phyloP scores from a whole-genome alignment of 2,113 vertebrate species.

The Petrocephalus zakoni region DNA sequence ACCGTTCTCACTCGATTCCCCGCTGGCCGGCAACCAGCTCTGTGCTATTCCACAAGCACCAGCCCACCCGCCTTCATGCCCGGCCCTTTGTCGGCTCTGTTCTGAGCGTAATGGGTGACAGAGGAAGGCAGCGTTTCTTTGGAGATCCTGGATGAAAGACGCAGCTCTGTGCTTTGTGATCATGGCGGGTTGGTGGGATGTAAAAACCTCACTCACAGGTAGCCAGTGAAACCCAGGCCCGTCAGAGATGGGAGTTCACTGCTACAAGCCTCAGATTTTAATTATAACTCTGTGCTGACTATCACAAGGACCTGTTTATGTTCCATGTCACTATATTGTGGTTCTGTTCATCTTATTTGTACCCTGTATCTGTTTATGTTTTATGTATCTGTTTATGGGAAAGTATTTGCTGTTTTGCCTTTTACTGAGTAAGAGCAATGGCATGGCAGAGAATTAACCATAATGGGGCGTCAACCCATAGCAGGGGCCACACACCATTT shows the following conservation, averaged over 20 bases:
- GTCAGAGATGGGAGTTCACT: background rate
- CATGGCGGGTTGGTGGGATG: background rate
- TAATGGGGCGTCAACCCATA: background rate
- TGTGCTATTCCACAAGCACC: background rate
- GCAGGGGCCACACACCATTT: background rate
- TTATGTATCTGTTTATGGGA: background rate
- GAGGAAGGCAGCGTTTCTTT: background rate
- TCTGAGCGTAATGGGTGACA: background rate
- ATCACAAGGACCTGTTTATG: background rate
- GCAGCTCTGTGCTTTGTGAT: background rate
- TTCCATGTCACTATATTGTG: background rate
- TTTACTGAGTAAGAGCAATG: background rate
- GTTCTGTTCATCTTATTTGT: background rate
- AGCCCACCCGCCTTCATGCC: background rate
- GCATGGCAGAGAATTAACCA: background rate
- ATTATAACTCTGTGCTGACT: background rate
- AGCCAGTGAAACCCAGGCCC: background rate
- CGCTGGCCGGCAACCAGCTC: background rate
- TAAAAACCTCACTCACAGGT: background rate
- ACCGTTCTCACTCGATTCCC: background rate
- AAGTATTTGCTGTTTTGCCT: background rate
- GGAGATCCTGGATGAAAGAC: background rate
- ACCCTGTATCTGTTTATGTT: background rate
- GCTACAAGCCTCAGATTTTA: background rate
- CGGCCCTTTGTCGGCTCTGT: background rate